Conservation (phyloP, 1,140 invertebrate genomes). For the Battus philenor region DNA sequence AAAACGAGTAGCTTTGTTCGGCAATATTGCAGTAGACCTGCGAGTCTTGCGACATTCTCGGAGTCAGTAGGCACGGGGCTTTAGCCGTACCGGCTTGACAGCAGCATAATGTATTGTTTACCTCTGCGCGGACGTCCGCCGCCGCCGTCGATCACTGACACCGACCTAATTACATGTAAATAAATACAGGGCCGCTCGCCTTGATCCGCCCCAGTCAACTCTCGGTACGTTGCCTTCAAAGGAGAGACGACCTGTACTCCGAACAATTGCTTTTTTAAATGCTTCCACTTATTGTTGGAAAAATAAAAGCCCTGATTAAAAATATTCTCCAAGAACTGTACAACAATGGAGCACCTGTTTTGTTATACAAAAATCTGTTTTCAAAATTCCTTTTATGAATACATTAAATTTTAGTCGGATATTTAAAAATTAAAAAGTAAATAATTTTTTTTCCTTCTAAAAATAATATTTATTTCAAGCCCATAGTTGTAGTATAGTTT, state of each 20-base stretch:
- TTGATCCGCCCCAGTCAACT: constrained; percentile 36
- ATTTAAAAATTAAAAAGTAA: too few species aligned
- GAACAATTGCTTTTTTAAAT: constrained; percentile 17
- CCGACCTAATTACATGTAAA: constrained; percentile 67
- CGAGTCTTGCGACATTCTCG: constrained; percentile 1
- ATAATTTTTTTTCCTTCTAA: too few species aligned
- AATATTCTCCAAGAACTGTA: constrained; percentile 1
- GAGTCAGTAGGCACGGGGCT: constrained; percentile 6
- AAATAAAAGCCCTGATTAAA: constrained; percentile 16
- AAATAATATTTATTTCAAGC: too few species aligned
- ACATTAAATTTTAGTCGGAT: too few species aligned
- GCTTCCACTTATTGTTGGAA: constrained; percentile 14
- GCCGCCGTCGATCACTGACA: constrained; percentile 56
- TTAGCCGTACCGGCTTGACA: constrained; percentile 24
- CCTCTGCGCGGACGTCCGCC: constrained; percentile 45
- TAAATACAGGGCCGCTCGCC: constrained; percentile 50
- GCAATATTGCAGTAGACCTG: too few species aligned
- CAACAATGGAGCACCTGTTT: constrained; percentile 8
- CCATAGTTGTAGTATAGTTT: too few species aligned
- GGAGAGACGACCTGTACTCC: constrained; percentile 10
- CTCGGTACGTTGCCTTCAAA: constrained; percentile 27
- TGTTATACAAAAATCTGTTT: constrained; percentile 8
- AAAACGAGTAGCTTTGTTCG: too few species aligned
- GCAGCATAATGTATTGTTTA: constrained; percentile 57
- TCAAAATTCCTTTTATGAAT: constrained; percentile 1